Evolutionary conservation across 2,888 invertebrate species (phyloP).

Genomic region (Rotaria macrura): DNA sequence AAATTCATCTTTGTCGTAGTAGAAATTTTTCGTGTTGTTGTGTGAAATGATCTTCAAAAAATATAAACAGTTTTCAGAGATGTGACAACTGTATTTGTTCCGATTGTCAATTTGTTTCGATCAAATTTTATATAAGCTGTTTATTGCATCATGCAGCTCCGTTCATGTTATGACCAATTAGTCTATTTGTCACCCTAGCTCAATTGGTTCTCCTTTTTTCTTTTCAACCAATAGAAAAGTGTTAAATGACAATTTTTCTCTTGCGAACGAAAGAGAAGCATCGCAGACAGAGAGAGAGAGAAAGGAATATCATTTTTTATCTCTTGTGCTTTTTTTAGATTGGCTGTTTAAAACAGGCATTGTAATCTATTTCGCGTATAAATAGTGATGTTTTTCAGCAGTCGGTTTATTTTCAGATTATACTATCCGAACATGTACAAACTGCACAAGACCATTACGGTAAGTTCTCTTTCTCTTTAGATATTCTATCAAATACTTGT

Average conservation of each 20-base stretch:
- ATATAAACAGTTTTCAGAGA: neutral
- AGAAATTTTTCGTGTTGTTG: neutral
- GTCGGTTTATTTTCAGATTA: neutral
- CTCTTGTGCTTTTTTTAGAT: neutral
- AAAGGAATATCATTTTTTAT: neutral
- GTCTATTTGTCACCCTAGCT: neutral
- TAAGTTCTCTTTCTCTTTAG: neutral
- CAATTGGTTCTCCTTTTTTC: neutral
- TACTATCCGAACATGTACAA: neutral
- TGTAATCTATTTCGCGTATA: neutral
- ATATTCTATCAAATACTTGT: neutral
- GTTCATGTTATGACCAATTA: neutral
- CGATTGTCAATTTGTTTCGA: neutral
- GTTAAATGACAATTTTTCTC: neutral
- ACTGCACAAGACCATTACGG: neutral
- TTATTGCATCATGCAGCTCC: neutral
- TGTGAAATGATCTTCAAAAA: neutral
- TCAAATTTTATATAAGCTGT: neutral
- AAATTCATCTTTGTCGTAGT: too few species aligned
- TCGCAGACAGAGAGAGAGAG: neutral
- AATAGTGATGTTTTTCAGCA: neutral
- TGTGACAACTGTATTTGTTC: neutral
- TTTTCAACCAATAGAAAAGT: neutral
- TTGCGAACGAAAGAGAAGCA: neutral
- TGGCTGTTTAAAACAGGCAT: neutral